phyloP scores from a whole-genome alignment of 2,113 vertebrate genomes.

The Ancistrus triradiatus region DNA sequence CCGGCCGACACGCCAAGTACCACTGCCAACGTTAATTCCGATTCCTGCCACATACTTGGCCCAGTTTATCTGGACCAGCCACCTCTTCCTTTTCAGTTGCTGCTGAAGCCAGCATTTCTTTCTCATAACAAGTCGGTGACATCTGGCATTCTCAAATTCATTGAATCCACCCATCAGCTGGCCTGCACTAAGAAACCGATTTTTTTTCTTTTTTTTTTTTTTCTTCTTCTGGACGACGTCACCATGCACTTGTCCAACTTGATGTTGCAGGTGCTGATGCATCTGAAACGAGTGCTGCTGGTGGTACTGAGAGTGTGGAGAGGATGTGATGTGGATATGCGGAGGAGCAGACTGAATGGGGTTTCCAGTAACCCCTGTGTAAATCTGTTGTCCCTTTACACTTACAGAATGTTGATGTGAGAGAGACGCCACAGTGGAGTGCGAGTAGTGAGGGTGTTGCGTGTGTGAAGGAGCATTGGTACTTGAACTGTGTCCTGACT shows the following conservation, averaged over 20 bases:
- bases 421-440: constrained; percentile 38
- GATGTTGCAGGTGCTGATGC: constrained; percentile 60
- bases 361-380: constrained; percentile 48
- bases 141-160: constrained; percentile 60
- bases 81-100: constrained; percentile 59
- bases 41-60: constrained; percentile 49
- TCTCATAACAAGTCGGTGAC: constrained; percentile 54
- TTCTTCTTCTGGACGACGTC: constrained; percentile 52
- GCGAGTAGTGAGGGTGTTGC: constrained; percentile 41
- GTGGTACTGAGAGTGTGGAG: constrained; percentile 40
- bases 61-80: constrained; percentile 58
- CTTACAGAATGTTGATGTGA: constrained; percentile 40
- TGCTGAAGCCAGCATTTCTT: constrained; percentile 56
- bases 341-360: constrained; percentile 40
- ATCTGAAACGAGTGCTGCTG: constrained; percentile 24
- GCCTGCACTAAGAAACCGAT: constrained; percentile 63
- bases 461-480: constrained; percentile 43
- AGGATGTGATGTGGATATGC: constrained; percentile 40
- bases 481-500: constrained; percentile 47
- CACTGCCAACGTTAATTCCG: constrained; percentile 44
- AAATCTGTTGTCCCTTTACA: constrained; percentile 43
- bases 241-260: constrained; percentile 50
- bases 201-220: constrained; percentile 63
- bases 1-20: constrained; percentile 57
- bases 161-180: constrained; percentile 61